These are phyloP conservation scores for Zophobas atratus DNA, from an alignment of 1,140 invertebrate species.

Conservation along the genomic window DNA sequence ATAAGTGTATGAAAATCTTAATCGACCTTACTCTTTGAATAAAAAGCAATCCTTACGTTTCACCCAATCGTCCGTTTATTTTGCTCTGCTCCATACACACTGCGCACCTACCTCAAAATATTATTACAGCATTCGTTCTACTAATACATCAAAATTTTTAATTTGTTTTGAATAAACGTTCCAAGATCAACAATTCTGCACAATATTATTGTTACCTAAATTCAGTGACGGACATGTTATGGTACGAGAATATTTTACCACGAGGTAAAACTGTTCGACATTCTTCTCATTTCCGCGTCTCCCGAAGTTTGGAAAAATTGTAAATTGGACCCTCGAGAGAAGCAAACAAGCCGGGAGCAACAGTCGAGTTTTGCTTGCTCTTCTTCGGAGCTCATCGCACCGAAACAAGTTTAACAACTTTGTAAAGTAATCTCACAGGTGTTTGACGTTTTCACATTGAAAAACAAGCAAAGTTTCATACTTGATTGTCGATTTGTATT, in stretches of 20 bases:
- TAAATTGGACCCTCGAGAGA: background rate
- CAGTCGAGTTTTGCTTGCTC: slow-evolving; percentile 8
- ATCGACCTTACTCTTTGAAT: too few relatives aligned
- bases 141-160: background rate
- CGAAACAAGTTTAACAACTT: slow-evolving; percentile 45
- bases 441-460: slow-evolving; percentile 43
- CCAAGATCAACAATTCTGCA: slow-evolving; percentile 28
- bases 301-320: background rate
- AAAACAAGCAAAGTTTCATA: slow-evolving; percentile 29
- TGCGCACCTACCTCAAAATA: background rate
- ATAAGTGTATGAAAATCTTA: too few relatives aligned
- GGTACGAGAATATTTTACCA: background rate
- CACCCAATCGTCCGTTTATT: too few relatives aligned
- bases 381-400: slow-evolving; percentile 21
- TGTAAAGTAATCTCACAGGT: slow-evolving; percentile 47
- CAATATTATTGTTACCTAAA: background rate
- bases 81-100: too few relatives aligned
- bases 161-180: slow-evolving; percentile 19
- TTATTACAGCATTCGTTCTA: background rate
- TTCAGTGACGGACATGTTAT: background rate
- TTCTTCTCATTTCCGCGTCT: background rate
- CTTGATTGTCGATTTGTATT: slow-evolving; percentile 1
- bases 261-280: background rate
- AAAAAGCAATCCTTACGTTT: too few relatives aligned
- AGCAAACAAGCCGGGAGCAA: background rate